Percentiles rank a stretch among this genome's conserved stretches.
Conservation (phyloP, 2,113 vertebrate genomes). For the Microcebus murinus region DNA sequence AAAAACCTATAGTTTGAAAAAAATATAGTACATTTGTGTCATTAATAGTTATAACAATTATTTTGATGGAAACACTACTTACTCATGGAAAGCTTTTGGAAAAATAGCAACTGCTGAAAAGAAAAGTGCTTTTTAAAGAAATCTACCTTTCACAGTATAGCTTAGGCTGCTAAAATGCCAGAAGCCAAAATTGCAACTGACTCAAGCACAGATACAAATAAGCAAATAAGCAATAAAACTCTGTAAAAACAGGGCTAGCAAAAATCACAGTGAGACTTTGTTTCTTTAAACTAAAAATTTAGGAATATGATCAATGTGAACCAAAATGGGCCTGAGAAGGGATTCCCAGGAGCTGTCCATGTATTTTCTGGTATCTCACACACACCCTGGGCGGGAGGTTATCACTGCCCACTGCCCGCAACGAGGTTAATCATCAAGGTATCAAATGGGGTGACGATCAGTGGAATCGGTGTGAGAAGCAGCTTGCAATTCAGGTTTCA, state of each 20-base stretch:
- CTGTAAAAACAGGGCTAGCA: not conserved
- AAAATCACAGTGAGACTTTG: not conserved
- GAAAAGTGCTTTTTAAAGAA: not conserved
- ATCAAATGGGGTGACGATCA: not conserved
- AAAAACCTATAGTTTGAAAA: not conserved
- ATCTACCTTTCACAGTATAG: not conserved
- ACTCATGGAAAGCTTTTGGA: not conserved
- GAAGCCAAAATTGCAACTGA: not conserved
- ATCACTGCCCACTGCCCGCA: not conserved
- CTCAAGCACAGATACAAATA: not conserved
- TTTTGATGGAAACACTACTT: not conserved
- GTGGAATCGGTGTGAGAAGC: not conserved
- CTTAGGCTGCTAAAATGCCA: not conserved
- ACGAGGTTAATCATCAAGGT: not conserved
- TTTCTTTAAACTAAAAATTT: slow-evolving; percentile 21
- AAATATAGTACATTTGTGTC: not conserved
- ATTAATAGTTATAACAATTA: not conserved
- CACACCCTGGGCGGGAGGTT: not conserved
- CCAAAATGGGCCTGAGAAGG: not conserved
- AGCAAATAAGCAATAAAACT: not conserved
- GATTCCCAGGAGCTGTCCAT: not conserved
- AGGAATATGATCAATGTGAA: not conserved
- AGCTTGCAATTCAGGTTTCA: not conserved
- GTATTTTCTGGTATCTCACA: not conserved
- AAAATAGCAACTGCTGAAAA: not conserved